These are phyloP conservation scores for Heterodera filipjevi DNA, from an alignment of 2,888 invertebrate species.

Conservation along the genomic window DNA sequence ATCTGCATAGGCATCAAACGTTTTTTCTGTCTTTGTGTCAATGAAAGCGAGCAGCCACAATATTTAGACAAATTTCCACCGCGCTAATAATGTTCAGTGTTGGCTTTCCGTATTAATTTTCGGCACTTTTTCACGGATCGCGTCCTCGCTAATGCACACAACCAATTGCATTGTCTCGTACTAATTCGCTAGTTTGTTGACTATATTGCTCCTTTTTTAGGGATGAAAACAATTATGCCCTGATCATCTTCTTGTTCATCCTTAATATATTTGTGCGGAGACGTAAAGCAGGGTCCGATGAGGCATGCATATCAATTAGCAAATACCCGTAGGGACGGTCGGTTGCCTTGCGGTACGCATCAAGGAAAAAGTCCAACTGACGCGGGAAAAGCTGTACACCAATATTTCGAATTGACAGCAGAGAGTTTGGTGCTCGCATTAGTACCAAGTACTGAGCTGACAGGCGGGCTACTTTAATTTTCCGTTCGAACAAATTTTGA, in stretches of 20 bases:
- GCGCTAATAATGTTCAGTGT: slow-evolving; percentile 17
- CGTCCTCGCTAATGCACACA: background rate
- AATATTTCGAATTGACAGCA: slow-evolving; percentile 23
- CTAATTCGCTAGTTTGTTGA: background rate
- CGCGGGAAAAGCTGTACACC: slow-evolving; percentile 34
- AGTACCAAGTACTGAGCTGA: slow-evolving; percentile 37
- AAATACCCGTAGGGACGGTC: slow-evolving; percentile 33
- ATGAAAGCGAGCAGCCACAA: slow-evolving; percentile 8
- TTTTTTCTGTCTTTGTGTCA: slow-evolving; percentile 6
- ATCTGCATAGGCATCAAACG: slow-evolving; percentile 6
- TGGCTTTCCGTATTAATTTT: background rate
- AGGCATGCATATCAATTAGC: slow-evolving; percentile 35
- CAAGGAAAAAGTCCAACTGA: slow-evolving; percentile 27
- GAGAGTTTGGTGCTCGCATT: slow-evolving; percentile 33
- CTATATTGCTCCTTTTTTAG: slow-evolving; percentile 5
- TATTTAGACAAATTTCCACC: slow-evolving; percentile 24
- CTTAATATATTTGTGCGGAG: slow-evolving; percentile 34
- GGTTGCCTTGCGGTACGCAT: slow-evolving; percentile 6
- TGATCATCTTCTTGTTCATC: slow-evolving; percentile 26
- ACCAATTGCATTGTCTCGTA: background rate
- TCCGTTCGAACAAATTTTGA: slow-evolving; percentile 35
- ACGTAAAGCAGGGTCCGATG: slow-evolving; percentile 9
- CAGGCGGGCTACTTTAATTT: slow-evolving; percentile 33
- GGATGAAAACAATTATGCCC: background rate
- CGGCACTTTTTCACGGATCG: background rate